These are phyloP conservation scores for Erebia palarica DNA, from an alignment of 2,888 invertebrate species.

Conservation along the genomic window DNA sequence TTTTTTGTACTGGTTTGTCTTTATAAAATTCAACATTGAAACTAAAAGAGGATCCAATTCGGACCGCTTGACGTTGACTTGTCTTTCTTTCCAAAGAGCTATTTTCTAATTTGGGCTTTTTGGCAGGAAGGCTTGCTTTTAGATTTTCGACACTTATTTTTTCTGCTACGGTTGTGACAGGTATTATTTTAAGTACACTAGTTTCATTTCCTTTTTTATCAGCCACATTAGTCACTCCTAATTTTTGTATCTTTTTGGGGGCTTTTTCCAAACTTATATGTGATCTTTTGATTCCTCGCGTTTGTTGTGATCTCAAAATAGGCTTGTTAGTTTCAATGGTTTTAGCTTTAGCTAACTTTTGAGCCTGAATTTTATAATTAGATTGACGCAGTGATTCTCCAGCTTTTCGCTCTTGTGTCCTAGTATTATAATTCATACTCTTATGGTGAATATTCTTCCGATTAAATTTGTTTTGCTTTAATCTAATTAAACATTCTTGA, in stretches of 20 bases:
- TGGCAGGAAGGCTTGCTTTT: not conserved
- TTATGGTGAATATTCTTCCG: not conserved
- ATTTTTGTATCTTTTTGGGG: slow-evolving; percentile 15
- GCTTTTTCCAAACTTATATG: slow-evolving; percentile 2
- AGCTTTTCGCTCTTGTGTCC: slow-evolving; percentile 17
- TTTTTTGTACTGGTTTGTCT: slow-evolving; percentile 36
- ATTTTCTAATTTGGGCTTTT: slow-evolving; percentile 3
- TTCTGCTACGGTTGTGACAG: not conserved
- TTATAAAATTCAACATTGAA: slow-evolving; percentile 52
- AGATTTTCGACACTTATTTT: slow-evolving; percentile 8
- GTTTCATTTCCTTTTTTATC: slow-evolving; percentile 10
- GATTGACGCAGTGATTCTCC: slow-evolving; percentile 17
- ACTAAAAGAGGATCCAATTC: slow-evolving; percentile 50
- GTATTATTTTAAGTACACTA: not conserved
- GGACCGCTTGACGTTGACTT: slow-evolving; percentile 44
- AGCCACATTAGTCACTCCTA: slow-evolving; percentile 11
- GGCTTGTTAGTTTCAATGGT: slow-evolving; percentile 20
- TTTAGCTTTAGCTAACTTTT: slow-evolving; percentile 7
- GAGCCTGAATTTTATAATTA: slow-evolving; percentile 26
- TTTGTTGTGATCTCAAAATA: slow-evolving; percentile 18
- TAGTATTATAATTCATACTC: slow-evolving; percentile 9
- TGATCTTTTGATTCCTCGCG: not conserved
- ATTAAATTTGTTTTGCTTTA: slow-evolving; percentile 36
- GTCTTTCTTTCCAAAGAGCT: slow-evolving; percentile 23
- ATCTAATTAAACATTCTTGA: slow-evolving; percentile 48